Evolutionary conservation across 2,888 invertebrate genomes (phyloP), one percentile per base, ranked within the genome.

Genomic region (Chrysopilus asiliformis): DNA sequence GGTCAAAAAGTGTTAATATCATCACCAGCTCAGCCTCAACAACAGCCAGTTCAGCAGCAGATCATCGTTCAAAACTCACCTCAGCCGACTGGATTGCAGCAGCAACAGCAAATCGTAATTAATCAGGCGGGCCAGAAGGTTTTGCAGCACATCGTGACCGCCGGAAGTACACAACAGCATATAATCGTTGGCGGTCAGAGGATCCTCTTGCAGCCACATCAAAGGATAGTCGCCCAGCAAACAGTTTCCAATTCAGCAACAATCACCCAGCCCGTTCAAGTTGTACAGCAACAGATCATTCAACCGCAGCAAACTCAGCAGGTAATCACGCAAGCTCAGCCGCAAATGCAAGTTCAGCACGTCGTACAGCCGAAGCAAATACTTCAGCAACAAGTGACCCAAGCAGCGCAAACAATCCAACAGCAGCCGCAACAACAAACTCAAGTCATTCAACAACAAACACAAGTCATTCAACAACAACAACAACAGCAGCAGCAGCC

Each of bases 1-100:
- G 61, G 61, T 2, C 64, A 64, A 44, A 64, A 63, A 43, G 55
- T 64, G n/a, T 47, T 64, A 9, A 57, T 64, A 43, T 55, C 57
- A 10, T 43, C 60, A 8, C 43, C 56, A 46, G 43, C 46, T 6
- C 20, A 26, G 14, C 32, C 32, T n/a, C 43, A 40, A 31, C 41
- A 39, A 24, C 38, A 41, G n/a, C 46, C 45, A 30, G 32, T 41
- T 10, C 44, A 42, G 38, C 44, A 42, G 26, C 41, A 41, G 33
- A 38, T 32, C 3, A 13, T 41, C 15, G 38, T 41, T 2, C 41
- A 41, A 34, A 38, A 36, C 26, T 16, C 43, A 14, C n/a, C n/a
- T n/a, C 28, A 43, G 12, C 24, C 42, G 10, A 32, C 41, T 34
- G 41, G 28, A 22, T 40, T 44, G 17, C 43, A 45, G 16, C 53